Evolutionary conservation across 2,888 invertebrate species (phyloP).

Genomic region (Druceiella hillmani): DNA sequence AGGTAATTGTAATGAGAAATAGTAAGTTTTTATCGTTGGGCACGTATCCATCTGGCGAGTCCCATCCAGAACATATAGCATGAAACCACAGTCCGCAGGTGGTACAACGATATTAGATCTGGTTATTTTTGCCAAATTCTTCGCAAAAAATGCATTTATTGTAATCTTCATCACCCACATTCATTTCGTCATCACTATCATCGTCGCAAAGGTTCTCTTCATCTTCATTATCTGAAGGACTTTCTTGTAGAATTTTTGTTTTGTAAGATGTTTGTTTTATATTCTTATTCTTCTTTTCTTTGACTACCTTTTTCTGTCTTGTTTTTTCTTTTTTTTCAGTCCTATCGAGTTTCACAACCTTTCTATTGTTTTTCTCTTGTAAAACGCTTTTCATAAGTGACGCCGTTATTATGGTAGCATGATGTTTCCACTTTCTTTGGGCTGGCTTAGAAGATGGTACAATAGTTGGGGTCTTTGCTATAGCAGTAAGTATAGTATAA

Average conservation of each 20-base stretch:
- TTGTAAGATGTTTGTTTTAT: conserved; percentile 23
- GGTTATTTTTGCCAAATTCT: conserved; percentile 25
- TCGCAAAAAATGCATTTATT: conserved; percentile 25
- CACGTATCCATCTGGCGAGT: conserved; percentile 25
- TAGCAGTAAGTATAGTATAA: conserved; percentile 26
- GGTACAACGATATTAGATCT: conserved; percentile 26
- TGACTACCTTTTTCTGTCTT: conserved; percentile 21
- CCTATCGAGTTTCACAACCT: conserved; percentile 19
- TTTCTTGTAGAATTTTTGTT: conserved; percentile 21
- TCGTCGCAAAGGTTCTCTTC: conserved; percentile 18
- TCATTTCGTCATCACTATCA: conserved; percentile 20
- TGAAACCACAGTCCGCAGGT: conserved; percentile 27
- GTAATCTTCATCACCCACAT: too few relatives aligned
- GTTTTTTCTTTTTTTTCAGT: conserved; percentile 20
- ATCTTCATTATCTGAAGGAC: conserved; percentile 22
- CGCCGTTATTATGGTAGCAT: conserved; percentile 21
- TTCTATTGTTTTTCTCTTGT: conserved; percentile 22
- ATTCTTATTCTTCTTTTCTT: conserved; percentile 21
- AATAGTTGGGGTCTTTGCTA: conserved; percentile 25
- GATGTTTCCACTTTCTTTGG: conserved; percentile 20
- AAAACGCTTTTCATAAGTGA: too few relatives aligned
- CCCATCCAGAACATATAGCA: too few relatives aligned
- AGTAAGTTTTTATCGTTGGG: conserved; percentile 17
- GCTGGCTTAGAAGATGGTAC: conserved; percentile 22
- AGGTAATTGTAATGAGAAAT: conserved; percentile 15